phyloP scores from a whole-genome alignment of 1,140 invertebrate species.

The Cydia pomonella region DNA sequence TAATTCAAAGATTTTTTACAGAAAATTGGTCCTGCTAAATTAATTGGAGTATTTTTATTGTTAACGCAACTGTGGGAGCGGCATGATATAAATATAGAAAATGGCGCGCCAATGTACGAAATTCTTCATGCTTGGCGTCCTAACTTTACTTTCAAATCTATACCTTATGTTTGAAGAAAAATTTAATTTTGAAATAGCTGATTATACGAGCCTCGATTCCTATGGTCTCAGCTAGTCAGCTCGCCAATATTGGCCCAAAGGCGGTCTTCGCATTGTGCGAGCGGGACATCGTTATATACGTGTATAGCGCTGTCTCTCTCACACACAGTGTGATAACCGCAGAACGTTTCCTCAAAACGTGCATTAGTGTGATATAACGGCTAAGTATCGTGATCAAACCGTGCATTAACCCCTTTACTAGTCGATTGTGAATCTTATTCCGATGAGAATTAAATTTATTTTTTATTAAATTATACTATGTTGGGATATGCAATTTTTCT shows the following conservation, averaged over 20 bases:
- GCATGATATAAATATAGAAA: too few species aligned
- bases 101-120: not conserved
- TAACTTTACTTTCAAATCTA: not conserved
- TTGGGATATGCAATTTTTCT: slow-evolving; percentile 37
- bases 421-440: slow-evolving; percentile 71
- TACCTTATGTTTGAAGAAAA: not conserved
- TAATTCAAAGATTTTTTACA: too few species aligned
- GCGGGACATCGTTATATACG: too few species aligned
- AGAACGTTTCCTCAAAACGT: slow-evolving; percentile 12
- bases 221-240: slow-evolving; percentile 20
- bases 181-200: not conserved
- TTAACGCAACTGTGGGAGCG: too few species aligned
- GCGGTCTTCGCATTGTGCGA: too few species aligned
- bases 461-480: slow-evolving; percentile 40
- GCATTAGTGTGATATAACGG: slow-evolving; percentile 29
- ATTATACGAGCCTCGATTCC: not conserved
- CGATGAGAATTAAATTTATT: slow-evolving; percentile 43
- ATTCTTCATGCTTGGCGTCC: not conserved
- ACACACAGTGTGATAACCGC: too few species aligned
- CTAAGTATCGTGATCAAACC: slow-evolving; percentile 30
- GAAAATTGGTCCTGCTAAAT: not conserved
- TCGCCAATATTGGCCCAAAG: slow-evolving; percentile 23
- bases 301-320: too few species aligned
- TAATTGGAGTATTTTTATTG: not conserved
- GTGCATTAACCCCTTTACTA: slow-evolving; percentile 47